Percentiles rank a stretch among this genome's conserved stretches.
These are phyloP conservation scores for Lottia gigantea DNA, from an alignment of 2,888 invertebrate genomes.

Conservation along the genomic window DNA sequence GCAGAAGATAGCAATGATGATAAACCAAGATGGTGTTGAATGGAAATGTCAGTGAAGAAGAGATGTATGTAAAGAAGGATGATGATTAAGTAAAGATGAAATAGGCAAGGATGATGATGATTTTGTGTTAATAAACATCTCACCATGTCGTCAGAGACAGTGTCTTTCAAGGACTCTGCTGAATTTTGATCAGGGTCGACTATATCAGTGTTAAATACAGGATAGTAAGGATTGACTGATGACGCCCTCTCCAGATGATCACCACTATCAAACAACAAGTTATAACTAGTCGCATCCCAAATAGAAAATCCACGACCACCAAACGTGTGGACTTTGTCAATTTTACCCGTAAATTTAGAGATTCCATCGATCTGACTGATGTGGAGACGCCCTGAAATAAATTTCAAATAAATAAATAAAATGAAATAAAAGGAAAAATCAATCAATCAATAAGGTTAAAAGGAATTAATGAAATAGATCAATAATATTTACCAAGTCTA, in stretches of 20 bases:
- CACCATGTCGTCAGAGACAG: conserved; percentile 18
- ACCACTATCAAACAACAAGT: conserved; percentile 15
- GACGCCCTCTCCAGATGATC: conserved; percentile 10
- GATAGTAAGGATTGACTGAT: not conserved
- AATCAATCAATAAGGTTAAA: too few species aligned
- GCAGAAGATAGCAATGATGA: too few species aligned
- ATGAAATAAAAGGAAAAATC: too few species aligned
- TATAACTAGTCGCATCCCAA: conserved; percentile 7
- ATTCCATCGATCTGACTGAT: conserved; percentile 18
- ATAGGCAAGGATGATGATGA: too few species aligned
- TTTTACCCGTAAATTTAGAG: conserved; percentile 12
- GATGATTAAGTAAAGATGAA: too few species aligned
- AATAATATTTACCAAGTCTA: conserved; percentile 4
- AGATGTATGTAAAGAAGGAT: too few species aligned
- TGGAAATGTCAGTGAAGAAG: too few species aligned
- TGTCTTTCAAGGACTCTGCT: conserved; percentile 13
- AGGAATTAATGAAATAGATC: not conserved
- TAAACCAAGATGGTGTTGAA: too few species aligned
- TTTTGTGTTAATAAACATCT: not conserved
- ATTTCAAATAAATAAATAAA: not conserved
- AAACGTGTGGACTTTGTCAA: conserved; percentile 14
- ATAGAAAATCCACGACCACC: conserved; percentile 24
- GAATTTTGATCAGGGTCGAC: conserved; percentile 1
- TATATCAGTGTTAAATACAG: conserved; percentile 17
- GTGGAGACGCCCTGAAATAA: conserved; percentile 18